Conservation (phyloP, 2,797 vertebrate genomes). For the Rhyacichthys aspro region DNA sequence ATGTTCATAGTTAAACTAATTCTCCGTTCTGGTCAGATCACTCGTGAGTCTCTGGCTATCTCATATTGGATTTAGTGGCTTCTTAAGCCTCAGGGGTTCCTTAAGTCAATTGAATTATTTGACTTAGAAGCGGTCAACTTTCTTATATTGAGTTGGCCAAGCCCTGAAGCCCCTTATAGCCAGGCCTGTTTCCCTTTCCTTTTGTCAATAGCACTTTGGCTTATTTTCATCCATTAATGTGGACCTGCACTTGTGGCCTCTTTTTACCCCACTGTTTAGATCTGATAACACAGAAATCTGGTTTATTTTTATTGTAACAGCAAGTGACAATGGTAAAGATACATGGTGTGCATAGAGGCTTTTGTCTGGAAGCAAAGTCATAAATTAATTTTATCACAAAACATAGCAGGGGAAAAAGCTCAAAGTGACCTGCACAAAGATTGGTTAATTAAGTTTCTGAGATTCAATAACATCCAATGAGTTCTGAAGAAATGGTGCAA, state of each 20-base stretch:
- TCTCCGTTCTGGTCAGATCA: slow-evolving; percentile 60
- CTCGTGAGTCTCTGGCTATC: slow-evolving; percentile 61
- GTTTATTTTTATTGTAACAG: slow-evolving; percentile 17
- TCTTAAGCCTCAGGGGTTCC: slow-evolving; percentile 71
- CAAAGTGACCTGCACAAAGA: slow-evolving; percentile 5
- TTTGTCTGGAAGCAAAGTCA: neutral
- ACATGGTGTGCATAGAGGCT: neutral
- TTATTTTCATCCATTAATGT: slow-evolving; percentile 43
- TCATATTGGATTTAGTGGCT: slow-evolving; percentile 67
- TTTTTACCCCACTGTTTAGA: neutral
- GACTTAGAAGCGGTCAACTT: slow-evolving; percentile 76
- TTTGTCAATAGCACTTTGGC: slow-evolving; percentile 65
- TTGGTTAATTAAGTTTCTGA: slow-evolving; percentile 27
- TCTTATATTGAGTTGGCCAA: slow-evolving; percentile 76
- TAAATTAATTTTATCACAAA: slow-evolving; percentile 21
- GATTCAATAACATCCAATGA: slow-evolving; percentile 17
- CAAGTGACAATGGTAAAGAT: neutral
- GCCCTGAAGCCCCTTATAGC: slow-evolving; percentile 53
- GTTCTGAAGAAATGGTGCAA: slow-evolving; percentile 6
- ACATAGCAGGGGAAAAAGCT: neutral
- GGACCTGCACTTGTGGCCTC: slow-evolving; percentile 12
- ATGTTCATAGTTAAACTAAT: slow-evolving; percentile 61
- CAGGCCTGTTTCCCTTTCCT: slow-evolving; percentile 52
- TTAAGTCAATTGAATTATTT: slow-evolving; percentile 77
- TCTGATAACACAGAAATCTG: slow-evolving; percentile 1